Base-by-base conservation (phyloP, 2,888 invertebrate genomes). In the Himalopsyche tibetana region DNA sequence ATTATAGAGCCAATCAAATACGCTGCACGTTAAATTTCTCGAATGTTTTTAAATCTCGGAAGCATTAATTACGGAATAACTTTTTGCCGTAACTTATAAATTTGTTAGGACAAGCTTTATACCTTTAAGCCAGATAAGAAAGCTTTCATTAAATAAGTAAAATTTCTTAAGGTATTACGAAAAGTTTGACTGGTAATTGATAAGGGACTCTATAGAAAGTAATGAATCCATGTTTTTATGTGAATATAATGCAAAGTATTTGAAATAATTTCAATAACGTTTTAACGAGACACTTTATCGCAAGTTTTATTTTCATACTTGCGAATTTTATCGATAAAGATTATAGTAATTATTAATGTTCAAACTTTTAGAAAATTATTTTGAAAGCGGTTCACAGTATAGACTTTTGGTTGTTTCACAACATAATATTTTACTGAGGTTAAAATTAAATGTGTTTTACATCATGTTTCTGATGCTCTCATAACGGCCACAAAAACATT, bases 51-150 rank as follows among this genome's bases (percentile, higher is more conserved):
- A 19, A 63, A 63, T 63, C 19, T 63, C 11, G 28, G 63, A 19
- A 63, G 19, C 63, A 63, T 63, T 63, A 63, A 63, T 63, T 63
- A 63, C 63, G 8, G 63, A 11, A 63, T 63, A 63, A 63, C 63
- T 63, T 63, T 51, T 63, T 63, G 63, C 19, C 63, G 63, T 63
- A 63, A 63, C 63, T 63, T 63, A 63, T 63, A 63, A 63, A 63
- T 63, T 63, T 63, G 63, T 63, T 63, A 28, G 19, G 63, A 63
- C 63, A 63, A 63, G 63, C 63, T 63, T 63, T 63, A 63, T 63
- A 63, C 63, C 63, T n/a, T 56, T 63, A 63, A 63, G 19, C 63
- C 63, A 28, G 63, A 63, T 63, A 63, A 63, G 63, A 63, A 63
- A 63, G 63, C 63, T 63, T 63, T 63, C 63, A 63, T 63, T 63